Evolutionary conservation across 2,797 vertebrate genomes (phyloP), one percentile per base, ranked within the genome.

Genomic region (Clarias platycephalus): DNA sequence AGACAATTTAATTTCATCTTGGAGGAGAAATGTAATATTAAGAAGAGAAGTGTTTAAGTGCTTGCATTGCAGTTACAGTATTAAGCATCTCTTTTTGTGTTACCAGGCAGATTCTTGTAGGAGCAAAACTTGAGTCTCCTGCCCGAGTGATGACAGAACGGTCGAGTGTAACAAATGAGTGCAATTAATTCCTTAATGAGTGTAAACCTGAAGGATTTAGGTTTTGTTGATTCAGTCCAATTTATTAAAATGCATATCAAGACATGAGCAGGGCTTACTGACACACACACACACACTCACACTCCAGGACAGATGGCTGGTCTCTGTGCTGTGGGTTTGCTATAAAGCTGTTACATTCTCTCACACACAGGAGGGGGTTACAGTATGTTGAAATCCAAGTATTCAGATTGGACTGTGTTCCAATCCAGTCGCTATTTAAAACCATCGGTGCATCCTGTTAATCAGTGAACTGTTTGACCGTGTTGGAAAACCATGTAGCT

Each of bases 271-370:
- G 49, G 49, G 12, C 49, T 53, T 40, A 64, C n/a, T 70, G 60
- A 60, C 24, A 60, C 64, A 70, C 64, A 70, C 58, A 78, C 75
- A 77, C 83, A 63, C 26, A 84, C 75, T 80, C 28, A 24, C 24
- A 44, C 53, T 40, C 40, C 74, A 67, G 76, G 55, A 71, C 83
- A 84, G 58, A 84, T 70, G 37, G 76, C 37, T 53, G 31, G 31
- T 71, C 18, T 63, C 37, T 60, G 66, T 63, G n/a, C 66, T 71
- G 83, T 72, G 24, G 62, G 78, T 84, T 58, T 70, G 63, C 49
- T 57, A 22, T 53, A 71, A 68, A 22, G 28, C 75, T 49, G 75
- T 60, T 34, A 63, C 57, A 84, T 80, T 80, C 66, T 53, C 64
- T 79, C 66, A 79, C n/a, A 62, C 55, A 44, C 57, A 77, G 55